phyloP scores from a whole-genome alignment of 2,888 invertebrate genomes.

The Aleiodes leptofemur region DNA sequence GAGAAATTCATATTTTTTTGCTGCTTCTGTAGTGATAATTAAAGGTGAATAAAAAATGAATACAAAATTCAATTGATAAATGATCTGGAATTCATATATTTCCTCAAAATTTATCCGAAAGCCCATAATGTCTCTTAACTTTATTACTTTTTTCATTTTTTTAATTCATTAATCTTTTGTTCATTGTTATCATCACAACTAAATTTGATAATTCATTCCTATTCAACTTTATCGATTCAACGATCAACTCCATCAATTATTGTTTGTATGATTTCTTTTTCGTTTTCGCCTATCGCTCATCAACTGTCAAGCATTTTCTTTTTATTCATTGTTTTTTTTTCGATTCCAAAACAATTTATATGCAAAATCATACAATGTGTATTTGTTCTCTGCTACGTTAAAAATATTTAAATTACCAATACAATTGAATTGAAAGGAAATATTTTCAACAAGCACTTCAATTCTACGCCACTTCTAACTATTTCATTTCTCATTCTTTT shows the following conservation, averaged over 20 bases:
- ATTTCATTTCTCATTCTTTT: too few relatives aligned
- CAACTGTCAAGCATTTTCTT: constrained; percentile 33
- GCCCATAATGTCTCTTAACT: constrained; percentile 54
- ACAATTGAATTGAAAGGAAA: too few relatives aligned
- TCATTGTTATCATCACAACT: constrained; percentile 37
- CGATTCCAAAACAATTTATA: constrained; percentile 8
- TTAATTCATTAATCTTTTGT: constrained; percentile 36
- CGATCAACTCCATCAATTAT: constrained; percentile 33
- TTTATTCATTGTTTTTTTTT: neutral
- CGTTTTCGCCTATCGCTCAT: constrained; percentile 35
- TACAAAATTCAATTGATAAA: constrained; percentile 25
- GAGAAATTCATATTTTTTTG: too few relatives aligned
- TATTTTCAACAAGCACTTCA: too few relatives aligned
- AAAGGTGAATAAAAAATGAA: neutral
- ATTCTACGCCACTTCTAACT: too few relatives aligned
- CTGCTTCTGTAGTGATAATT: neutral
- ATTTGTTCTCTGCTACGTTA: neutral
- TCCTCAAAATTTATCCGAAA: constrained; percentile 59
- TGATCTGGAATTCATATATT: constrained; percentile 61
- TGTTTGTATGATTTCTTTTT: constrained; percentile 39
- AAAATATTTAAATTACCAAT: too few relatives aligned
- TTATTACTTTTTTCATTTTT: constrained; percentile 24
- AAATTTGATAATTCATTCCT: constrained; percentile 38
- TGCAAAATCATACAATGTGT: constrained; percentile 18
- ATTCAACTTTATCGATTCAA: constrained; percentile 19